Conservation (phyloP, 2,888 invertebrate genomes). For the Salticus scenicus region DNA sequence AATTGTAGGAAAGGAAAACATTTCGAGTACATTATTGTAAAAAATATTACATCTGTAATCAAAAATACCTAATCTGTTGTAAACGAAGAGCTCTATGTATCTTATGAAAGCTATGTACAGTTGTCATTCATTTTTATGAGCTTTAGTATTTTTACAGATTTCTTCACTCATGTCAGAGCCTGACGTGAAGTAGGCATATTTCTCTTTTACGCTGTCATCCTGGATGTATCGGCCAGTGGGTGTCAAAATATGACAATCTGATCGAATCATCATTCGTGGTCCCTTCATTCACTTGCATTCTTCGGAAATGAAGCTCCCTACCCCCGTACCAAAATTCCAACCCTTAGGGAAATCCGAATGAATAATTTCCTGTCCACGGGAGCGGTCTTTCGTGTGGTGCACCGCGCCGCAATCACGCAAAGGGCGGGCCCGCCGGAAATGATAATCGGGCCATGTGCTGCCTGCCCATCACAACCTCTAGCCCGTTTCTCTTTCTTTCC, state of each 20-base stretch:
- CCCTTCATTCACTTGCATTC: slow-evolving; percentile 47
- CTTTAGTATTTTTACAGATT: background rate
- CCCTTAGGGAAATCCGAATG: slow-evolving; percentile 47
- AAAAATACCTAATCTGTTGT: too few species aligned
- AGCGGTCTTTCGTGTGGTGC: slow-evolving; percentile 56
- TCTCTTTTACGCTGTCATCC: slow-evolving; percentile 16
- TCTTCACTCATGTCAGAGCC: slow-evolving; percentile 15
- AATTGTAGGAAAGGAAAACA: too few species aligned
- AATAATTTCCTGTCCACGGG: slow-evolving; percentile 67
- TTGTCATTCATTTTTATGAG: too few species aligned
- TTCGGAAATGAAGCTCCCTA: slow-evolving; percentile 52
- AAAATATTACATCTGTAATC: too few species aligned
- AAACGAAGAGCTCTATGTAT: too few species aligned
- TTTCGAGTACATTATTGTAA: too few species aligned
- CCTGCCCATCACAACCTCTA: slow-evolving; percentile 46
- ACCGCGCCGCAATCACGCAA: slow-evolving; percentile 59
- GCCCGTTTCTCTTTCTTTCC: slow-evolving; percentile 43
- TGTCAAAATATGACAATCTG: slow-evolving; percentile 49
- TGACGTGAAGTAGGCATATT: background rate
- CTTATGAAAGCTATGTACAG: too few species aligned
- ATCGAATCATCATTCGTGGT: slow-evolving; percentile 42
- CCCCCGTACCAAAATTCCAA: background rate
- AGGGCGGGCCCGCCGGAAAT: slow-evolving; percentile 67
- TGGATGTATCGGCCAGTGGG: background rate
- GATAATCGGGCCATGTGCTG: slow-evolving; percentile 65